Conservation (phyloP, 2,888 invertebrate species). For the Cancer borealis region DNA sequence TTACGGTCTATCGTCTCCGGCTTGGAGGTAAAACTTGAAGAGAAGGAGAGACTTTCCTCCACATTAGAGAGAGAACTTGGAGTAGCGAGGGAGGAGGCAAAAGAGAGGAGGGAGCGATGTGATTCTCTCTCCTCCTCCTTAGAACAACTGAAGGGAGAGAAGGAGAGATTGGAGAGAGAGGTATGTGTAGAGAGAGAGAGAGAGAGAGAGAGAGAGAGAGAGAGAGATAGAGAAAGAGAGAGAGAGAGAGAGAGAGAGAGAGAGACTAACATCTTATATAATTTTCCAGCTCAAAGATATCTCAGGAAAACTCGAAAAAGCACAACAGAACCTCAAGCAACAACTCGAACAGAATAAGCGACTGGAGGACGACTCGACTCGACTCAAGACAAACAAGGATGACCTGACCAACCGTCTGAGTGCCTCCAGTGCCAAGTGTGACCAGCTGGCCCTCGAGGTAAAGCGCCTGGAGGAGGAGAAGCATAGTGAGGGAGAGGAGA, state of each 20-base stretch:
- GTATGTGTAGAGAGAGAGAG: slow-evolving; percentile 45
- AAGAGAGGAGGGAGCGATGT: not conserved
- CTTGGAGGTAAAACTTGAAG: slow-evolving; percentile 49
- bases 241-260: not conserved
- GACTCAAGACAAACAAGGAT: not conserved
- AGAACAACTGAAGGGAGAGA: slow-evolving; percentile 21
- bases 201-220: not conserved
- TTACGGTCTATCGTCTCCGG: slow-evolving; percentile 36
- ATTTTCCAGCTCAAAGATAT: slow-evolving; percentile 42
- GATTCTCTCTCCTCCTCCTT: slow-evolving; percentile 29
- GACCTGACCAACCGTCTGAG: slow-evolving; percentile 28
- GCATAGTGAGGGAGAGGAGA: not conserved
- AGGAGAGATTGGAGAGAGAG: slow-evolving; percentile 50
- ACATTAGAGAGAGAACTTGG: slow-evolving; percentile 37
- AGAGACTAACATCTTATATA: not conserved
- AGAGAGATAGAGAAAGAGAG: not conserved
- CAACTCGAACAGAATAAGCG: slow-evolving; percentile 32
- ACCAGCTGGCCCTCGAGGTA: slow-evolving; percentile 38
- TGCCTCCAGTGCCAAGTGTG: not conserved
- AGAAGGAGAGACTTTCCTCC: slow-evolving; percentile 55
- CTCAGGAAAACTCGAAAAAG: not conserved
- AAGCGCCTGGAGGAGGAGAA: slow-evolving; percentile 48
- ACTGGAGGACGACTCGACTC: slow-evolving; percentile 12
- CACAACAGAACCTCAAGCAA: slow-evolving; percentile 11
- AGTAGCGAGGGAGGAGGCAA: slow-evolving; percentile 36